These are phyloP conservation scores for Leptinotarsa juncta DNA, from an alignment of 2,888 invertebrate genomes.

Conservation along the genomic window DNA sequence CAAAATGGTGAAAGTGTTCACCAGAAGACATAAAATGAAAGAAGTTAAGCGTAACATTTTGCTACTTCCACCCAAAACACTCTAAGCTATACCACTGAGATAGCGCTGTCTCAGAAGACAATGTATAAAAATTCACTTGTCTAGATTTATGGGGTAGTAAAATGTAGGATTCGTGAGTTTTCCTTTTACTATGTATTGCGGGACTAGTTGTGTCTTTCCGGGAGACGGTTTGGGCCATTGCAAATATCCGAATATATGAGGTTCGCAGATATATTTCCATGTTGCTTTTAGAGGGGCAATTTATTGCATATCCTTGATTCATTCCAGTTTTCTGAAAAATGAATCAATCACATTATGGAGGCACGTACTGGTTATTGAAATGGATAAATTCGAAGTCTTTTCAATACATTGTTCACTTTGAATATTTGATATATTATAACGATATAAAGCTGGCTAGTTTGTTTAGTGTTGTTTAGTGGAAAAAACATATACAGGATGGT, in stretches of 20 bases:
- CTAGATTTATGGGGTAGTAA: conserved; percentile 55
- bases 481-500: no score
- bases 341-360: neutral
- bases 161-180: conserved; percentile 39
- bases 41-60: conserved; percentile 6
- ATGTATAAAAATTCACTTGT: conserved; percentile 54
- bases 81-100: neutral
- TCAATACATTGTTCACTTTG: neutral
- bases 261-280: conserved; percentile 1
- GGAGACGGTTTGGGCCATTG: conserved; percentile 25
- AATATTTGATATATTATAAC: neutral
- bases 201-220: conserved; percentile 28
- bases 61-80: conserved; percentile 5
- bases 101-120: conserved; percentile 42
- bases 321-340: neutral
- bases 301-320: neutral
- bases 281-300: neutral
- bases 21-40: conserved; percentile 8
- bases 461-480: no score
- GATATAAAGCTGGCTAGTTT: no score
- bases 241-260: conserved; percentile 16
- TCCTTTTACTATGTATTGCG: conserved; percentile 38
- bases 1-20: conserved; percentile 3
- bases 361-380: neutral
- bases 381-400: neutral